Base-by-base conservation (phyloP, 23 tunicate genomes). In the Trididemnum miniatum region DNA sequence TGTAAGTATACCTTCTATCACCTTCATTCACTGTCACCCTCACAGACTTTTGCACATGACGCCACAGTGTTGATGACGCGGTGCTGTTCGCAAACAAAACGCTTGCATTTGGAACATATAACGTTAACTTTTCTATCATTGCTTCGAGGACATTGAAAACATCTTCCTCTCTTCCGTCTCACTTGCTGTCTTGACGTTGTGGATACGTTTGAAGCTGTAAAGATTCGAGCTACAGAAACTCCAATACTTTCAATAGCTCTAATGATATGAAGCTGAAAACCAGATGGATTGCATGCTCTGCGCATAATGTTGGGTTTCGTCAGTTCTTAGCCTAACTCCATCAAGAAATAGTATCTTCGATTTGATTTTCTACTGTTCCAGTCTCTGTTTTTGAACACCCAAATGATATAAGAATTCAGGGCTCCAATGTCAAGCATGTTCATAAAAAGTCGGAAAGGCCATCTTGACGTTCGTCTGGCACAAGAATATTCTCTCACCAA, bases 211-310 rank as follows among this genome's bases (percentile, higher is more conserved):
- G 76, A 69, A 69, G 76, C 76, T 69, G 30, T 23, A 69, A 38
- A 5, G 57, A 37, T 73, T 37, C 79, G 26, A 73, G 31, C 79
- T 37, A 73, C 79, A 31, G 27, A 73, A 73, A 73, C 57, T 18
- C 79, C 79, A 27, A 73, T 73, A 73, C 79, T 73, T 73, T 73
- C 59, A 23, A 73, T 73, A 73, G 59, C 79, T 73, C 79, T 73
- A 73, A 37, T 22, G 79, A 73, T 39, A 34, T 73, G 79, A 73
- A 73, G 28, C 57, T 73, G 59, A 31, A 73, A 73, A 39, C 79
- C 79, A 37, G 3, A 37, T 39, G 79, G 79, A 73, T 73, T 38
- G 29, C 59, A 73, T 73, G 79, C 59, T 73, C 79, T 73, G 79
- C 38, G 38, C 76, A 69, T 29, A 23, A 69, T 34, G 23, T 69